Conservation (phyloP, 2,888 invertebrate species). For the Eupithecia vulgata region DNA sequence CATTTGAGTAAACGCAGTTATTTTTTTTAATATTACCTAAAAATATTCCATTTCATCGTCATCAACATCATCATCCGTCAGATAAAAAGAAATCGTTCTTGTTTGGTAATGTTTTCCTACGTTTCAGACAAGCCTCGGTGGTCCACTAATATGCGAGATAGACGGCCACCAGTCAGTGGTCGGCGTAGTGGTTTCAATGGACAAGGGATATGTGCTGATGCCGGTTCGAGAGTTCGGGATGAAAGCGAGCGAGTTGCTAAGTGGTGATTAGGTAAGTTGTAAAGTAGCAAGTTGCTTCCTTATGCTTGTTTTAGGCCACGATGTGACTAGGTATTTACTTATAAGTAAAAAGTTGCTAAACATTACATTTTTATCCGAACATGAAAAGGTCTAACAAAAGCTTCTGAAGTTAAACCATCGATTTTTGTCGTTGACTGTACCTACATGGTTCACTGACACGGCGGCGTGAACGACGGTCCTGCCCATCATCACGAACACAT, state of each 20-base stretch:
- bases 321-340: too few relatives aligned
- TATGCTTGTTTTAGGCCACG: background rate
- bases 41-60: too few relatives aligned
- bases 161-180: conserved; percentile 55
- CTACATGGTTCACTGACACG: background rate
- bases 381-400: background rate
- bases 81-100: background rate
- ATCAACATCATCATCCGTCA: too few relatives aligned
- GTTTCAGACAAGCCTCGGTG: conserved; percentile 72
- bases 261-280: conserved; percentile 30
- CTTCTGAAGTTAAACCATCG: background rate
- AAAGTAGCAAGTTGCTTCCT: background rate
- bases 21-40: too few relatives aligned
- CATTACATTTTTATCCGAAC: background rate
- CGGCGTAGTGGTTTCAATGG: conserved; percentile 68
- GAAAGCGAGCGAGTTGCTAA: conserved; percentile 42
- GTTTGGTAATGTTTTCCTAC: background rate
- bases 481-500: too few relatives aligned
- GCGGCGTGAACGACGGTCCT: too few relatives aligned
- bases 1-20: too few relatives aligned
- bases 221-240: conserved; percentile 63
- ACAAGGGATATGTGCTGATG: conserved; percentile 61
- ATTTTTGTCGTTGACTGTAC: background rate
- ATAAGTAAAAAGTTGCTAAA: too few relatives aligned
- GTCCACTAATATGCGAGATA: conserved; percentile 64